phyloP scores from a whole-genome alignment of 2,888 invertebrate species.

The Trimorus sp. region DNA sequence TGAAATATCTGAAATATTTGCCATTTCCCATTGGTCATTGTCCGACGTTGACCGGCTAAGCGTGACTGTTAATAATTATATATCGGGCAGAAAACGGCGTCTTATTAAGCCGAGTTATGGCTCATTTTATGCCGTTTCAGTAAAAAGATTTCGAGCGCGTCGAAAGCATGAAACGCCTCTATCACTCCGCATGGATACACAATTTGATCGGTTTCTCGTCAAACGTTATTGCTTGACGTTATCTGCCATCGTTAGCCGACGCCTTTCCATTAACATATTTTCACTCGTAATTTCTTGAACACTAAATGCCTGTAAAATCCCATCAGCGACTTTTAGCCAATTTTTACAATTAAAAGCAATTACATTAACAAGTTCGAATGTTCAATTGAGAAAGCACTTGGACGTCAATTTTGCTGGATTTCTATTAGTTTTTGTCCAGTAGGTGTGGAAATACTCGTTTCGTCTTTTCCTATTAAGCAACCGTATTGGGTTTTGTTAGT shows the following conservation, averaged over 20 bases:
- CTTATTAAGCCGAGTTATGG: slow-evolving; percentile 32
- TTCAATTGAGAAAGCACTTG: too few species aligned
- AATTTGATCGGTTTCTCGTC: not conserved
- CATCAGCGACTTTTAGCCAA: too few species aligned
- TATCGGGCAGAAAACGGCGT: not conserved
- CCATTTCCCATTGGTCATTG: slow-evolving; percentile 33
- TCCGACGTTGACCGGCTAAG: slow-evolving; percentile 40
- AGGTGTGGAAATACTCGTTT: not conserved
- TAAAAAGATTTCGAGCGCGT: slow-evolving; percentile 2
- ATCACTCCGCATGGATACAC: not conserved
- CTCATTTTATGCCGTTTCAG: slow-evolving; percentile 15
- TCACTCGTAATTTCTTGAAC: too few species aligned
- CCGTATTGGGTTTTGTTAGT: too few species aligned
- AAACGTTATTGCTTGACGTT: not conserved
- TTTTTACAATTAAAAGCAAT: too few species aligned
- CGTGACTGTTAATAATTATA: slow-evolving; percentile 41
- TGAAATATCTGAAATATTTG: slow-evolving; percentile 27
- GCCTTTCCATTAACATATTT: too few species aligned
- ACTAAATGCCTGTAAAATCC: too few species aligned
- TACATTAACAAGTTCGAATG: too few species aligned
- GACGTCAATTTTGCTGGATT: too few species aligned
- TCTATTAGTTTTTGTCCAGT: not conserved
- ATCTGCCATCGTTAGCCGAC: not conserved
- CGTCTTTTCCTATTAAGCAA: not conserved
- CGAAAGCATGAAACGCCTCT: slow-evolving; percentile 6